Evolutionary conservation across 2,113 vertebrate species (phyloP).

Genomic region (Hypomesus transpacificus): DNA sequence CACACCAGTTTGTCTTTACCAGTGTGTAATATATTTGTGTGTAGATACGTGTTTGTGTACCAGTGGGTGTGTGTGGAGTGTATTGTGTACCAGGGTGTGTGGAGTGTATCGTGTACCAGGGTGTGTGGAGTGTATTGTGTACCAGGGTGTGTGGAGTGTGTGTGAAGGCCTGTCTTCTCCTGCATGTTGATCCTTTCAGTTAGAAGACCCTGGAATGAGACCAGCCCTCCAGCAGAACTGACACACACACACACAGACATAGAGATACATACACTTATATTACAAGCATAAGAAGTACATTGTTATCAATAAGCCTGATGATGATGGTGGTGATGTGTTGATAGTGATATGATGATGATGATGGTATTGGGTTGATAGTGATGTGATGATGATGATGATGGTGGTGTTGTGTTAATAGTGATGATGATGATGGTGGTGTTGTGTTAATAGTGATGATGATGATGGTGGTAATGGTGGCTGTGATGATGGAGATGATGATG

Average conservation of each 20-base stretch:
- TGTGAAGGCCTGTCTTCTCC: constrained; percentile 4
- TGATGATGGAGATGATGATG: too few relatives aligned
- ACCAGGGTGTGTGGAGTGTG: not conserved
- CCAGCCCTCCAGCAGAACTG: constrained; percentile 3
- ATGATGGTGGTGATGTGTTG: not conserved
- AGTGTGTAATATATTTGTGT: not conserved
- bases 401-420: too few relatives aligned
- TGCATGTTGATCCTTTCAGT: constrained; percentile 14
- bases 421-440: too few relatives aligned
- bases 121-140: not conserved
- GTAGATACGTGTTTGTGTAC: not conserved
- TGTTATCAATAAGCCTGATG: not conserved
- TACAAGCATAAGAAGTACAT: not conserved
- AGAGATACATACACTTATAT: not conserved
- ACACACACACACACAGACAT: not conserved
- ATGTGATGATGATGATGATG: too few relatives aligned
- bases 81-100: not conserved
- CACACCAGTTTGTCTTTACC: not conserved
- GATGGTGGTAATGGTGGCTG: too few relatives aligned
- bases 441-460: too few relatives aligned
- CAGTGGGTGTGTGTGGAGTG: not conserved
- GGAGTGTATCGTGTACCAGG: not conserved
- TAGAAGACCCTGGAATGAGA: constrained; percentile 26
- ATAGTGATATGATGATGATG: too few relatives aligned
- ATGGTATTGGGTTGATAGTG: too few relatives aligned